Conservation (phyloP, 2,888 invertebrate species). For the Thera obeliscata region DNA sequence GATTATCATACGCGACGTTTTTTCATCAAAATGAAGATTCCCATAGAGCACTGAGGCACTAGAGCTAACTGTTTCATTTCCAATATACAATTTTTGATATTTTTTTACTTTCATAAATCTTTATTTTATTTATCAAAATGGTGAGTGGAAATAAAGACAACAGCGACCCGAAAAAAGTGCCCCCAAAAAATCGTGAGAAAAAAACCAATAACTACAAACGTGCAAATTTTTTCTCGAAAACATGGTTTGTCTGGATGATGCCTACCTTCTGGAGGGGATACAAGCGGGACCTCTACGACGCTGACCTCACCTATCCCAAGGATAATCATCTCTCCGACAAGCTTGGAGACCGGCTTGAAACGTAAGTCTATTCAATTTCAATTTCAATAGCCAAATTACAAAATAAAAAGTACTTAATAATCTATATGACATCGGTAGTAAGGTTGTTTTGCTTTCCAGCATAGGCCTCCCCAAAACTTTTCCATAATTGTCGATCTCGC, state of each 20-base stretch:
- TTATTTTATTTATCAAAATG: constrained; percentile 60
- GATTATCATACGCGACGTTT: constrained; percentile 54
- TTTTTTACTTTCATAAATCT: constrained; percentile 34
- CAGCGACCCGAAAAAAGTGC: constrained; percentile 72
- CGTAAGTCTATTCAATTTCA: too few relatives aligned
- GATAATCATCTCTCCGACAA: constrained; percentile 86
- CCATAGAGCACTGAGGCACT: constrained; percentile 50
- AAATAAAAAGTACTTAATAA: too few relatives aligned
- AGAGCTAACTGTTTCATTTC: constrained; percentile 22
- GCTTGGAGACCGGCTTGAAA: constrained; percentile 86
- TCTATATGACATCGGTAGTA: too few relatives aligned
- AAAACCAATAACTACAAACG: constrained; percentile 76
- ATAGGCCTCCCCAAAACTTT: too few relatives aligned
- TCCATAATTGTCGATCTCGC: too few relatives aligned
- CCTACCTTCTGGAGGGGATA: constrained; percentile 85
- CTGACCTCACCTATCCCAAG: constrained; percentile 89
- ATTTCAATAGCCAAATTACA: too few relatives aligned
- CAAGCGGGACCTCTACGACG: constrained; percentile 86
- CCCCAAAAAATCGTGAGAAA: constrained; percentile 77
- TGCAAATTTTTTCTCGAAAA: constrained; percentile 71
- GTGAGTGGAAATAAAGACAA: constrained; percentile 79
- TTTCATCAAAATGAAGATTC: constrained; percentile 60
- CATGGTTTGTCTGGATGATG: constrained; percentile 83
- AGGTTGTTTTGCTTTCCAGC: too few relatives aligned
- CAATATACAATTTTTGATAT: constrained; percentile 14